Evolutionary conservation across 2,113 vertebrate genomes (phyloP), one percentile per base, ranked within the genome.

Genomic region (Mirza zaza): DNA sequence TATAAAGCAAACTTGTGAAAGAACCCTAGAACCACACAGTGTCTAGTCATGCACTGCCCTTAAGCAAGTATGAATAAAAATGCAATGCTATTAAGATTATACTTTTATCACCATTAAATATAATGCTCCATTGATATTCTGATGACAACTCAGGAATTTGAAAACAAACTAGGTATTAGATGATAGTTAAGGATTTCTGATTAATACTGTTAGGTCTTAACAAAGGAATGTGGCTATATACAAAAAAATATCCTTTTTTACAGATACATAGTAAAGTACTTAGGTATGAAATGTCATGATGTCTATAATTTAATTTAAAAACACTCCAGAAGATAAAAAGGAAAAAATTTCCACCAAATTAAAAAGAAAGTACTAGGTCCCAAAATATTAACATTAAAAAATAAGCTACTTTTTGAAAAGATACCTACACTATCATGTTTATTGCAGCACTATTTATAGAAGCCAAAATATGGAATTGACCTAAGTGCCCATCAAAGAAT

Each of bases 281-380:
- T 68, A 79, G 13, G 52, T 20, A 45, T 81, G 14, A 92, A 86
- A 92, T 10, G 5, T 70, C 89, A 68, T 71, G 61, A 63, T 23
- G 29, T 23, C 32, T 90, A 32, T 12, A 87, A 90, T 75, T 80
- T 79, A 91, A 67, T 80, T 91, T 45, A 63, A 91, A 93, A 92
- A 82, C 71, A 95, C 34, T 88, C 79, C 18, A 71, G 18, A 92
- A 96, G 71, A 63, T 36, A 85, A 95, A 90, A 65, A 2, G 12
- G n/a, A 82, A 65, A 87, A 52, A 18, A 20, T 85, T 67, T 85
- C 10, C 7, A 34, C n/a, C 81, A 86, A 85, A 90, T 25, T 93
- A 71, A 92, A 84, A 83, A 52, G n/a, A 67, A 86, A 87, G 3
- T n/a, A 71, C 55, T 23, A 23, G n/a, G 39, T 68, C 65, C 48